phyloP scores from a whole-genome alignment of 2,113 vertebrate species.

The Perccottus glenii region DNA sequence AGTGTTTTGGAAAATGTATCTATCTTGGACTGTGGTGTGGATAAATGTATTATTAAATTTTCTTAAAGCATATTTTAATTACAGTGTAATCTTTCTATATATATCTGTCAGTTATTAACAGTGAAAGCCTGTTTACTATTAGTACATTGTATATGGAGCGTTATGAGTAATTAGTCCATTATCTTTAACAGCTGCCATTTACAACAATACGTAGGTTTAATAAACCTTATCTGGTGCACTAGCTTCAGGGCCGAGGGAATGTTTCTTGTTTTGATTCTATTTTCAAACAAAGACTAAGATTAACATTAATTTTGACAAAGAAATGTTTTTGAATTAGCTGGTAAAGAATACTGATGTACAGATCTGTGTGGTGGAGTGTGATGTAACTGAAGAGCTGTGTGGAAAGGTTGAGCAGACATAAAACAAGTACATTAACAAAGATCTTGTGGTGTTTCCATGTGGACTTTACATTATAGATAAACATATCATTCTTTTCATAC shows the following conservation, averaged over 20 bases:
- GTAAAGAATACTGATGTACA: not conserved
- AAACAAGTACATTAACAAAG: too few relatives aligned
- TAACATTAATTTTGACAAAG: not conserved
- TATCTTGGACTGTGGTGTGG: too few relatives aligned
- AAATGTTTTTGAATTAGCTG: slow-evolving; percentile 1
- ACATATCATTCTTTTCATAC: too few relatives aligned
- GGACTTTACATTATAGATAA: too few relatives aligned
- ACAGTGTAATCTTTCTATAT: slow-evolving; percentile 6
- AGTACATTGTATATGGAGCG: slow-evolving; percentile 2
- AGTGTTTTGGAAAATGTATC: too few relatives aligned
- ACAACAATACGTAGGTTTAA: slow-evolving; percentile 3
- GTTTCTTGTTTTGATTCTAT: not conserved
- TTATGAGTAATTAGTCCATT: slow-evolving; percentile 4
- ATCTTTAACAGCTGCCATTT: not conserved
- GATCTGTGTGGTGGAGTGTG: not conserved
- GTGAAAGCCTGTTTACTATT: slow-evolving; percentile 6
- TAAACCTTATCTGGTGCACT: slow-evolving; percentile 2
- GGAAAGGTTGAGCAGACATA: not conserved
- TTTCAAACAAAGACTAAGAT: not conserved
- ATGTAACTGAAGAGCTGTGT: not conserved
- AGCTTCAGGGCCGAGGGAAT: slow-evolving; percentile 7
- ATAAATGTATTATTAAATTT: not conserved
- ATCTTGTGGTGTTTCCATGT: too few relatives aligned
- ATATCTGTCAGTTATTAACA: slow-evolving; percentile 2
- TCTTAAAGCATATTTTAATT: slow-evolving; percentile 5